Percentiles rank a stretch among this genome's conserved stretches.
These are phyloP conservation scores for Volucella inanis DNA, from an alignment of 2,888 invertebrate genomes.

Conservation along the genomic window DNA sequence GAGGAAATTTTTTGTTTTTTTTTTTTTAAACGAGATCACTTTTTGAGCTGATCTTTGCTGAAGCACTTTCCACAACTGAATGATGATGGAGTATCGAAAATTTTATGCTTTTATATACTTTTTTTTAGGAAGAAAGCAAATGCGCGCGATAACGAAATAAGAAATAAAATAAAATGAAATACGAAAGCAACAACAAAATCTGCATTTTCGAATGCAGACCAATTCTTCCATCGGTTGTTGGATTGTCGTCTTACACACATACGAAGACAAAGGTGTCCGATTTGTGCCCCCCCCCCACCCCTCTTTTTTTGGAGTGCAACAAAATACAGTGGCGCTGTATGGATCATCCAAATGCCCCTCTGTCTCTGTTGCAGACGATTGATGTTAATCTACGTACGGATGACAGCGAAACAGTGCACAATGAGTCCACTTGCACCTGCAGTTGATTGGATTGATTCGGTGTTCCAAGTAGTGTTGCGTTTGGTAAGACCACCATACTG, in stretches of 20 bases:
- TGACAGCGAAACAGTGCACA: slow-evolving; percentile 59
- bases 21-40: slow-evolving; percentile 67
- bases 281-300: slow-evolving; percentile 19
- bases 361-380: slow-evolving; percentile 22
- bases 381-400: slow-evolving; percentile 64
- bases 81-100: slow-evolving; percentile 82
- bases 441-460: slow-evolving; percentile 22
- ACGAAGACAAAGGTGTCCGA: slow-evolving; percentile 21
- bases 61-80: slow-evolving; percentile 83
- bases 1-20: too few relatives aligned
- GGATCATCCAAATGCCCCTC: slow-evolving; percentile 28
- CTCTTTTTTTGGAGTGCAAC: slow-evolving; percentile 16
- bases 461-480: slow-evolving; percentile 10
- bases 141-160: slow-evolving; percentile 42
- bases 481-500: slow-evolving; percentile 17
- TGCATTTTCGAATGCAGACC: slow-evolving; percentile 71
- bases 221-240: slow-evolving; percentile 51
- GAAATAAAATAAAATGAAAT: not conserved
- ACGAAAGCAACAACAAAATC: slow-evolving; percentile 59
- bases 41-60: slow-evolving; percentile 79
- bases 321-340: slow-evolving; percentile 40
- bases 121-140: slow-evolving; percentile 82
- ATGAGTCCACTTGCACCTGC: slow-evolving; percentile 69
- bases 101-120: slow-evolving; percentile 83
- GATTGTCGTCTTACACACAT: slow-evolving; percentile 5